These are phyloP conservation scores for Panthera leo DNA, from an alignment of 2,113 vertebrate species.

Conservation along the genomic window DNA sequence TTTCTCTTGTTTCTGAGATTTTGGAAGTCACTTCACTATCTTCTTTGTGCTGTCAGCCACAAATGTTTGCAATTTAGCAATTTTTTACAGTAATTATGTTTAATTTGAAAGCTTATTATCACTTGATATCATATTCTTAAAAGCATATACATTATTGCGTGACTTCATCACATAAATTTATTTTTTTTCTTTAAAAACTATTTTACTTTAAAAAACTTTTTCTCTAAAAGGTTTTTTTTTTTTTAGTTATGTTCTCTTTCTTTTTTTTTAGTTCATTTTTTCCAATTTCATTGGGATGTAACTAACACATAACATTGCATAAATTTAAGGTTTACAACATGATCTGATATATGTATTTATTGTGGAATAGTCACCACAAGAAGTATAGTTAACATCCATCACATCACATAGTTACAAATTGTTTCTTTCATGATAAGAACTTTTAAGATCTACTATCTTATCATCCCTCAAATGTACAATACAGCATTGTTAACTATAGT, in stretches of 20 bases:
- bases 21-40: neutral
- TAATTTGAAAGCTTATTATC: neutral
- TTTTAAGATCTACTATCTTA: neutral
- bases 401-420: neutral
- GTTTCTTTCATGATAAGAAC: neutral
- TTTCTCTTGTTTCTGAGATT: neutral
- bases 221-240: neutral
- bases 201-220: neutral
- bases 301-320: neutral
- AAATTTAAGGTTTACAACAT: neutral
- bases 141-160: neutral
- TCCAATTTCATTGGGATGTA: neutral
- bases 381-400: neutral
- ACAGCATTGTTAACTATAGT: neutral
- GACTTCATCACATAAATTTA: neutral
- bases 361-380: neutral
- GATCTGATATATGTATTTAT: neutral
- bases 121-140: neutral
- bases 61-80: neutral
- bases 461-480: neutral
- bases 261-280: neutral
- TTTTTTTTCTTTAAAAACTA: neutral
- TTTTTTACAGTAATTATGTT: neutral
- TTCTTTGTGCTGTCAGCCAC: neutral
- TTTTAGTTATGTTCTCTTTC: neutral